phyloP scores from a whole-genome alignment of 2,113 vertebrate species.

The Trochalopteron elliotii region DNA sequence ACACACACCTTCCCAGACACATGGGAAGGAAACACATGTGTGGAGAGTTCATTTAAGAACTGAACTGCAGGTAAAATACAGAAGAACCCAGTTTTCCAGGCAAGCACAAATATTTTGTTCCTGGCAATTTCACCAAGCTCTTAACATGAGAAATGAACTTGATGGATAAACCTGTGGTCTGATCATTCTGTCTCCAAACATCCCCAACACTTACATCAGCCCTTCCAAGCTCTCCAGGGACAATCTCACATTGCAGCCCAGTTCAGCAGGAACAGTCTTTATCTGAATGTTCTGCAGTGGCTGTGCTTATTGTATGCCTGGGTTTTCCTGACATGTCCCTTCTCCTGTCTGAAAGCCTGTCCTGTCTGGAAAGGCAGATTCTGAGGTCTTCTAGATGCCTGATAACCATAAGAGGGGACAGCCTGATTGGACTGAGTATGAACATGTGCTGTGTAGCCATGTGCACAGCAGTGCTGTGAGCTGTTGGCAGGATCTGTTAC shows the following conservation, averaged over 20 bases:
- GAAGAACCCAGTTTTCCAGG: constrained; percentile 6
- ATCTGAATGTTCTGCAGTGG: constrained; percentile 10
- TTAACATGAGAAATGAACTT: constrained; percentile 35
- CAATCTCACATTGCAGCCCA: not conserved
- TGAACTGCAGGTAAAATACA: constrained; percentile 30
- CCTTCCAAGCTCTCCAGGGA: constrained; percentile 28
- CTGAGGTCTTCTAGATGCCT: not conserved
- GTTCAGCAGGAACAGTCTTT: constrained; percentile 35
- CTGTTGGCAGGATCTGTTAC: not conserved
- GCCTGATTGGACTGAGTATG: not conserved
- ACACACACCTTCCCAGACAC: not conserved
- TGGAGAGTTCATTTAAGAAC: not conserved
- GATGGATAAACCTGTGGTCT: constrained; percentile 56
- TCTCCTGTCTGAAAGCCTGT: constrained; percentile 4
- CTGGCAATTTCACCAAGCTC: constrained; percentile 18
- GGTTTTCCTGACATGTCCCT: not conserved
- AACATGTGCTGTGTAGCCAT: not conserved
- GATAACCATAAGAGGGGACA: not conserved
- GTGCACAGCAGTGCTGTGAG: not conserved
- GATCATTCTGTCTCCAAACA: constrained; percentile 33
- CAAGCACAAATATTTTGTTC: constrained; percentile 2
- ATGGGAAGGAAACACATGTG: not conserved
- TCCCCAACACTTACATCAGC: constrained; percentile 64
- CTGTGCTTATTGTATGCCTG: not conserved
- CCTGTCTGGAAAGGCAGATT: not conserved